Percentiles rank a stretch among this genome's conserved stretches.
Conservation (phyloP, 1,140 invertebrate genomes). For the Drosophila murphyi region DNA sequence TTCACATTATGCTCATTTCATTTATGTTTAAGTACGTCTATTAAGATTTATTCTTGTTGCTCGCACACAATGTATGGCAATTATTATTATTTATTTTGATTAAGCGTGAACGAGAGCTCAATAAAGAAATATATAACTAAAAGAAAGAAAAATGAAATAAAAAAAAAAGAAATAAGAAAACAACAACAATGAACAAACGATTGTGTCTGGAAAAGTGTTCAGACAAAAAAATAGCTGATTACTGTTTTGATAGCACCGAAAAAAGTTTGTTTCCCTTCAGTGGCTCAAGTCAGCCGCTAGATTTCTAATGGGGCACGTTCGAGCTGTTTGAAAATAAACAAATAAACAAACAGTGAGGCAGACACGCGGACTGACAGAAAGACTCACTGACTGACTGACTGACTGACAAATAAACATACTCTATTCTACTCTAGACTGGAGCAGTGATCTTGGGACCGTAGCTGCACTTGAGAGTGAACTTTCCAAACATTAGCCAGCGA, state of each 20-base stretch:
- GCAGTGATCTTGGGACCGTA: slow-evolving; percentile 37
- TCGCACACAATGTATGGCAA: slow-evolving; percentile 44
- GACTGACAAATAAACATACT: slow-evolving; percentile 26
- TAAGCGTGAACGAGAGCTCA: slow-evolving; percentile 76
- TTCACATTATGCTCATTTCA: slow-evolving; percentile 46
- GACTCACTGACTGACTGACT: background rate
- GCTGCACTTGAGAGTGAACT: slow-evolving; percentile 65
- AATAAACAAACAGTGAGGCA: slow-evolving; percentile 21
- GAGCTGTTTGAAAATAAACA: slow-evolving; percentile 46
- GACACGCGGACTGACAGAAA: background rate
- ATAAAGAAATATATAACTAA: slow-evolving; percentile 68
- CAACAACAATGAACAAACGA: background rate
- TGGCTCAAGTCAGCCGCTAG: slow-evolving; percentile 12
- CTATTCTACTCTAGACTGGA: slow-evolving; percentile 21
- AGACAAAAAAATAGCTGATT: slow-evolving; percentile 62
- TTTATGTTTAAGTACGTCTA: slow-evolving; percentile 28
- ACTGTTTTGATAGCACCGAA: slow-evolving; percentile 75
- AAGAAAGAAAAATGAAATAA: background rate
- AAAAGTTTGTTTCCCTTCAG: slow-evolving; percentile 47
- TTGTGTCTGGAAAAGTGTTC: slow-evolving; percentile 21
- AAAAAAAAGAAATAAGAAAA: background rate
- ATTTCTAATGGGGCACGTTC: slow-evolving; percentile 55
- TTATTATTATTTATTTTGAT: slow-evolving; percentile 80
- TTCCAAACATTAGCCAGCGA: slow-evolving; percentile 62
- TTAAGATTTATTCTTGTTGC: slow-evolving; percentile 41